phyloP scores from a whole-genome alignment of 2,797 vertebrate species.

The Protonibea diacanthus region DNA sequence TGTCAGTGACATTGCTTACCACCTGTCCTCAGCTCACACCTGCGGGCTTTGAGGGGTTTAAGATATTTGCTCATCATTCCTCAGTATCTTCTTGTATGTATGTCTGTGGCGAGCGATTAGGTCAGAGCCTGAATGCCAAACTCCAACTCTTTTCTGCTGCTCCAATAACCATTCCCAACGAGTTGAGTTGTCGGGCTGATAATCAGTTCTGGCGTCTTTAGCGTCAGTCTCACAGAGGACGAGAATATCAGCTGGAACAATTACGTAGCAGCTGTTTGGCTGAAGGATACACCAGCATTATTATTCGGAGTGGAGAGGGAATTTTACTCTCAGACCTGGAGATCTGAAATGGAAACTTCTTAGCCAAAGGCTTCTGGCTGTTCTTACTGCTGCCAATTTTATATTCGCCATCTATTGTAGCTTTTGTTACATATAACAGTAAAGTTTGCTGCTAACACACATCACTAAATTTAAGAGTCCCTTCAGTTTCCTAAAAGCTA shows the following conservation, averaged over 20 bases:
- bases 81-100: too few species aligned
- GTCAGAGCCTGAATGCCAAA: too few species aligned
- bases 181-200: too few species aligned
- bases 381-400: slow-evolving; percentile 1
- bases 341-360: slow-evolving; percentile 7
- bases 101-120: too few species aligned
- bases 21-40: too few species aligned
- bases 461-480: not conserved
- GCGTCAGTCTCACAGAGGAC: slow-evolving; percentile 4
- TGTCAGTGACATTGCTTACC: too few species aligned
- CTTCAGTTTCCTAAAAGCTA: slow-evolving; percentile 1
- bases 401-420: not conserved
- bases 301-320: not conserved
- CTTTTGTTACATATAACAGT: not conserved
- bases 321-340: slow-evolving; percentile 17
- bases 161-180: too few species aligned
- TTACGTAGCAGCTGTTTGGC: slow-evolving; percentile 21
- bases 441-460: slow-evolving; percentile 1
- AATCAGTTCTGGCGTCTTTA: slow-evolving; percentile 24
- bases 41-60: too few species aligned
- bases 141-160: too few species aligned
- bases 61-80: too few species aligned
- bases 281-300: not conserved
- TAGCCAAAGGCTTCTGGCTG: not conserved
- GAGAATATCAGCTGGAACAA: not conserved